These are phyloP conservation scores for Austrofundulus limnaeus DNA, from an alignment of 2,113 vertebrate genomes.

Conservation along the genomic window DNA sequence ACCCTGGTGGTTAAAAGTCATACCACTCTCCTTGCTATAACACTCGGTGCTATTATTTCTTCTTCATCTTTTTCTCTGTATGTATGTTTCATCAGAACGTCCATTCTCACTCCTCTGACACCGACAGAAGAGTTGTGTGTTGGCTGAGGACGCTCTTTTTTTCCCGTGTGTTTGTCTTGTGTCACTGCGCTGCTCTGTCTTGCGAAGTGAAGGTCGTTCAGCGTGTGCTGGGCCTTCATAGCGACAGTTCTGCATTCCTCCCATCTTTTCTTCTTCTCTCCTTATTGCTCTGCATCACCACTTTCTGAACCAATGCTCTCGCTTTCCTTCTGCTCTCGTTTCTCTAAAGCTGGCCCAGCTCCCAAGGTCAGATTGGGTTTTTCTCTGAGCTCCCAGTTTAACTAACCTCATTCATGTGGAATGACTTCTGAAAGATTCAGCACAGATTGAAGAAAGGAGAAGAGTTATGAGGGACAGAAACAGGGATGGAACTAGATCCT, in stretches of 20 bases:
- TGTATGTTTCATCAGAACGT: slow-evolving; percentile 20
- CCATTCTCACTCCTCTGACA: slow-evolving; percentile 28
- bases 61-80: background rate
- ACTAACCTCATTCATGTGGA: slow-evolving; percentile 51
- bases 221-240: slow-evolving; percentile 17
- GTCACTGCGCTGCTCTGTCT: slow-evolving; percentile 19
- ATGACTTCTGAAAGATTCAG: slow-evolving; percentile 46
- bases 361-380: slow-evolving; percentile 56
- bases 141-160: slow-evolving; percentile 56
- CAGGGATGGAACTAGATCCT: no score
- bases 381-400: slow-evolving; percentile 34
- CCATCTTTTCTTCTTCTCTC: slow-evolving; percentile 17
- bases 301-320: slow-evolving; percentile 13
- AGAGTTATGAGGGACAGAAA: no score
- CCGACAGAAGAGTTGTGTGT: slow-evolving; percentile 53
- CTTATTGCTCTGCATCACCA: slow-evolving; percentile 1
- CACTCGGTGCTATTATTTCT: slow-evolving; percentile 20
- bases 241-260: slow-evolving; percentile 2
- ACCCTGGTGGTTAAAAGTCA: slow-evolving; percentile 15
- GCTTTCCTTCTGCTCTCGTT: slow-evolving; percentile 28
- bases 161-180: slow-evolving; percentile 5
- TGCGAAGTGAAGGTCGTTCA: slow-evolving; percentile 48
- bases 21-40: slow-evolving; percentile 10
- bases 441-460: slow-evolving; percentile 15
- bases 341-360: slow-evolving; percentile 50